Base-by-base conservation (phyloP, 2,797 vertebrate species). In the Jordanella pulchra region DNA sequence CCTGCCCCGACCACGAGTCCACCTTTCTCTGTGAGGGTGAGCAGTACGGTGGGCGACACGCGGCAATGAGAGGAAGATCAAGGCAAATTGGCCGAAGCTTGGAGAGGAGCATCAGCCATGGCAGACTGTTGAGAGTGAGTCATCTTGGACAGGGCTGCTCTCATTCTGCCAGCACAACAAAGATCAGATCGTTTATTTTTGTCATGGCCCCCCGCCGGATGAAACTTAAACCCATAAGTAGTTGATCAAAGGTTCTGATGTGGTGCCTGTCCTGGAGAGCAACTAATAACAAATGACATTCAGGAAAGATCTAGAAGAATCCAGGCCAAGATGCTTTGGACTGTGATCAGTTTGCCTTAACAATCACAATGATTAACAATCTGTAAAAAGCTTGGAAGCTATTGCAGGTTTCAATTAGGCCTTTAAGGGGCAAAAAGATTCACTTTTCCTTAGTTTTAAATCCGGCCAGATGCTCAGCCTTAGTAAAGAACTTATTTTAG, bases 101-200 rank as follows among this genome's bases (percentile, higher is more conserved):
- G 76, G 76, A 87, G 76, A 74, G 86, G 87, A 86, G 83, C 48
- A 77, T 84, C 73, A 85, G 89, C 86, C 90, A 87, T 86, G 89
- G 87, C 81, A 81, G 77, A 76, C 84, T 73, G 84, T 86, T 87
- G 82, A 81, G 86, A 81, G 89, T 91, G 91, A 93, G 90, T 92
- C 91, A 90, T 90, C 85, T 81, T 81, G 77, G 73, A 88, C 71
- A 13, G 79, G 69, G 85, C 87, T 83, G 85, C 86, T 92, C 90
- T 92, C 88, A 71, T 67, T 71, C 75, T 84, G 91, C 91, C 91
- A 90, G 85, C 83, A 89, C 82, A 88, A 91, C 89, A 90, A 89
- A 87, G 86, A 91, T 89, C 74, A 44, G 78, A 90, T 90, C 84
- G 75, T 90, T 88, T 88, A 91, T 90, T 92, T 92, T 88, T 80